Conservation (phyloP, 2,888 invertebrate genomes). For the Pemphredon lugubris region DNA sequence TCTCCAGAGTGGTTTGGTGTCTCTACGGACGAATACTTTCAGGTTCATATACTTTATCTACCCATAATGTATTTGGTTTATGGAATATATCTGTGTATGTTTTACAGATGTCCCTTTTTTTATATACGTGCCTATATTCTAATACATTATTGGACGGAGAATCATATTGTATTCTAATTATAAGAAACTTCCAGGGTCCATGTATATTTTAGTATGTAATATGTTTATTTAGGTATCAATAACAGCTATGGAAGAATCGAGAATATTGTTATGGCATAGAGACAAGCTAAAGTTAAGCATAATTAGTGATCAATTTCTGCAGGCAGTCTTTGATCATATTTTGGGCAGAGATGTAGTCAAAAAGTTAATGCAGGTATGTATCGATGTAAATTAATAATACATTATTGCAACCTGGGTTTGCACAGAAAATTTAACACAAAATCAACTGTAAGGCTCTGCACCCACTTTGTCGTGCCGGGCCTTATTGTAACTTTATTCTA, state of each 20-base stretch:
- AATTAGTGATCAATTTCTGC: slow-evolving; percentile 91
- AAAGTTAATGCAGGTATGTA: slow-evolving; percentile 90
- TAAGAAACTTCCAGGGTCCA: too few relatives aligned
- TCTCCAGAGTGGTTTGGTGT: slow-evolving; percentile 95
- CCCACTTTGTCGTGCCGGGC: too few relatives aligned
- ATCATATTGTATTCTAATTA: too few relatives aligned
- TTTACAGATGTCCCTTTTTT: too few relatives aligned
- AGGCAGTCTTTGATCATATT: slow-evolving; percentile 93
- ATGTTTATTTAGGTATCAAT: slow-evolving; percentile 86
- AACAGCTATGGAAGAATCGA: slow-evolving; percentile 93
- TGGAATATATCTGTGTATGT: not conserved
- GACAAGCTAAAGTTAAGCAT: slow-evolving; percentile 93
- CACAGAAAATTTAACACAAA: too few relatives aligned
- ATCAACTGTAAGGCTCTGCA: too few relatives aligned
- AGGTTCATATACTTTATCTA: slow-evolving; percentile 82
- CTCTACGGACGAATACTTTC: slow-evolving; percentile 92
- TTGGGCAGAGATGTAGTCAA: slow-evolving; percentile 92
- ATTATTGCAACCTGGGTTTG: too few relatives aligned
- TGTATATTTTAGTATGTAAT: too few relatives aligned
- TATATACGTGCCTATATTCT: too few relatives aligned
- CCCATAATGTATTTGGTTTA: not conserved
- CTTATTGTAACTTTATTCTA: too few relatives aligned
- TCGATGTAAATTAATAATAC: slow-evolving; percentile 4
- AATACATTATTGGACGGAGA: too few relatives aligned
- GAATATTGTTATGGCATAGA: slow-evolving; percentile 91